A percentile compares a stretch with the other conserved stretches of the same genome.
Conservation (phyloP, 2,888 invertebrate genomes). For the Cetonia aurata region DNA sequence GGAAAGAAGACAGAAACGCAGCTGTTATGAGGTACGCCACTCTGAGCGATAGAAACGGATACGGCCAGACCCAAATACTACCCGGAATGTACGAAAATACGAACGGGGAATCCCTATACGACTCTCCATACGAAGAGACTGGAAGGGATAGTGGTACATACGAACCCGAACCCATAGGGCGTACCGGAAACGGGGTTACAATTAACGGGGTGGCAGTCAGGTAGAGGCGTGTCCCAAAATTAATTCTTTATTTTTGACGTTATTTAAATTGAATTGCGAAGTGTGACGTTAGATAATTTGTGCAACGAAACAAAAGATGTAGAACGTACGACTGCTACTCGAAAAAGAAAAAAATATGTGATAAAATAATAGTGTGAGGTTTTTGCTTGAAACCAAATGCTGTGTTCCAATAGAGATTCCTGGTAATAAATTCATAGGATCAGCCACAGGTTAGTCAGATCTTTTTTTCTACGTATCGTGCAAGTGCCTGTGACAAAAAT, state of each 20-base stretch:
- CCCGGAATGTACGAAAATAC: constrained; percentile 74
- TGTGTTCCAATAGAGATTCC: too few species aligned
- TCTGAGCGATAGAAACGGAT: constrained; percentile 77
- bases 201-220: constrained; percentile 91
- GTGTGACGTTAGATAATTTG: too few species aligned
- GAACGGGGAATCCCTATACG: constrained; percentile 79
- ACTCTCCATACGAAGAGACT: constrained; percentile 81
- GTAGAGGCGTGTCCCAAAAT: constrained; percentile 63
- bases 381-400: too few species aligned
- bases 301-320: too few species aligned
- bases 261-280: too few species aligned
- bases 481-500: too few species aligned
- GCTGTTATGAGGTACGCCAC: constrained; percentile 92
- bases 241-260: neutral
- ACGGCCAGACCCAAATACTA: constrained; percentile 57
- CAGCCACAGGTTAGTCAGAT: too few species aligned
- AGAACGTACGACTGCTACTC: too few species aligned
- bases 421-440: too few species aligned
- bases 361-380: too few species aligned
- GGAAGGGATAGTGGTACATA: constrained; percentile 71
- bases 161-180: constrained; percentile 75
- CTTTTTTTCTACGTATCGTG: too few species aligned
- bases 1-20: constrained; percentile 88
- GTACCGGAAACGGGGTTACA: constrained; percentile 77
- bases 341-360: too few species aligned